These are phyloP conservation scores for Poeciliopsis prolifica DNA, from an alignment of 2,113 vertebrate species.

Conservation along the genomic window DNA sequence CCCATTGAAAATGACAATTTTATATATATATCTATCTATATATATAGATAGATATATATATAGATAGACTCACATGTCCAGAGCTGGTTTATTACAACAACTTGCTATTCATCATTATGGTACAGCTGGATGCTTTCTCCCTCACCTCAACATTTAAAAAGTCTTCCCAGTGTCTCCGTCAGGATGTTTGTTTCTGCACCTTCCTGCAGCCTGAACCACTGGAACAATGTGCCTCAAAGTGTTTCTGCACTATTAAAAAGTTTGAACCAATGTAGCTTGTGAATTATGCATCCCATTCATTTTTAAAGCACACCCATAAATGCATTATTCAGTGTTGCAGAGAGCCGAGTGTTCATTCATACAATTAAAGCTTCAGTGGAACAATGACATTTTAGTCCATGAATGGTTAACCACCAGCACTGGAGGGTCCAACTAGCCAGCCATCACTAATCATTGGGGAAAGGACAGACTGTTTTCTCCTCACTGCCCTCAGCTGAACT, in stretches of 20 bases:
- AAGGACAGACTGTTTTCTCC: constrained; percentile 13
- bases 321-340: constrained; percentile 55
- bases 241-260: constrained; percentile 42
- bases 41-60: too few species aligned
- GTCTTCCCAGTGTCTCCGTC: background rate
- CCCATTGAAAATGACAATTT: too few species aligned
- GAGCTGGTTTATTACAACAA: background rate
- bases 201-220: background rate
- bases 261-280: constrained; percentile 40
- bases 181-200: background rate
- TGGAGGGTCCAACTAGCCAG: constrained; percentile 26
- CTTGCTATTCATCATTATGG: background rate
- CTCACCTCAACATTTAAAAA: background rate
- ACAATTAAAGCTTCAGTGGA: constrained; percentile 47
- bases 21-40: too few species aligned
- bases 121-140: background rate
- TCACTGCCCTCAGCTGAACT: constrained; percentile 33
- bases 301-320: constrained; percentile 51
- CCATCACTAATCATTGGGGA: constrained; percentile 28
- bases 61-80: too few species aligned
- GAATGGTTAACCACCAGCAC: constrained; percentile 37
- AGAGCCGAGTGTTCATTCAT: constrained; percentile 39
- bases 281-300: constrained; percentile 55
- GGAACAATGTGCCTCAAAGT: constrained; percentile 6
- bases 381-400: constrained; percentile 47